A percentile compares a stretch with the other conserved stretches of the same genome.
These are phyloP conservation scores for Bombyx mandarina DNA, from an alignment of 1,140 invertebrate species.

Conservation along the genomic window DNA sequence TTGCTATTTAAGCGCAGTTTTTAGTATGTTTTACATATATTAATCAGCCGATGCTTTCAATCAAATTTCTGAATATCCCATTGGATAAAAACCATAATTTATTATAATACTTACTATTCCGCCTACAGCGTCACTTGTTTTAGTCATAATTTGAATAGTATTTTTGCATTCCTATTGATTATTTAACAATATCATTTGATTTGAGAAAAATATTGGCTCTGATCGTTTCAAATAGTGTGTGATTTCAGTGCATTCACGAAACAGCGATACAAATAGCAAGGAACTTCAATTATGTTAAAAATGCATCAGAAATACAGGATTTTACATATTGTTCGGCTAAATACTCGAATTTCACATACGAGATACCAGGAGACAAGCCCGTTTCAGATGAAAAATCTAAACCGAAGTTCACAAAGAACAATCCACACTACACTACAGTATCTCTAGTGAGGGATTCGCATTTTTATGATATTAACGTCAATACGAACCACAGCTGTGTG, in stretches of 20 bases:
- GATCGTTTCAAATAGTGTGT: neutral
- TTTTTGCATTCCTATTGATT: too few relatives aligned
- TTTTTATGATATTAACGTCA: constrained; percentile 89
- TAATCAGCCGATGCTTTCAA: too few relatives aligned
- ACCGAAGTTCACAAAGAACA: constrained; percentile 49
- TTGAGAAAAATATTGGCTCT: too few relatives aligned
- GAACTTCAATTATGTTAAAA: constrained; percentile 68
- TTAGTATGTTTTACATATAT: too few relatives aligned
- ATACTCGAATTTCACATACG: constrained; percentile 71
- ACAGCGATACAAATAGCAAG: constrained; percentile 77
- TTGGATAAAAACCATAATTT: too few relatives aligned
- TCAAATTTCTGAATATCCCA: too few relatives aligned
- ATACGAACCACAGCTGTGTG: constrained; percentile 87
- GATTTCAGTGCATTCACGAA: constrained; percentile 77
- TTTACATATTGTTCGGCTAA: constrained; percentile 81
- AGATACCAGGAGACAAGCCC: constrained; percentile 21
- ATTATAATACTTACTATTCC: too few relatives aligned
- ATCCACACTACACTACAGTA: constrained; percentile 70
- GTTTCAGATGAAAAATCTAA: constrained; percentile 11
- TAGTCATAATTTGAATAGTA: too few relatives aligned
- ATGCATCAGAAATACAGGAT: constrained; percentile 25
- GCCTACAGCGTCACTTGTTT: too few relatives aligned
- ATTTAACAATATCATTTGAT: too few relatives aligned
- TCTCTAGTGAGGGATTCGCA: constrained; percentile 79
- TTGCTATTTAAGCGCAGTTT: too few relatives aligned